phyloP scores from a whole-genome alignment of 2,888 invertebrate genomes.

The Sipha maydis region DNA sequence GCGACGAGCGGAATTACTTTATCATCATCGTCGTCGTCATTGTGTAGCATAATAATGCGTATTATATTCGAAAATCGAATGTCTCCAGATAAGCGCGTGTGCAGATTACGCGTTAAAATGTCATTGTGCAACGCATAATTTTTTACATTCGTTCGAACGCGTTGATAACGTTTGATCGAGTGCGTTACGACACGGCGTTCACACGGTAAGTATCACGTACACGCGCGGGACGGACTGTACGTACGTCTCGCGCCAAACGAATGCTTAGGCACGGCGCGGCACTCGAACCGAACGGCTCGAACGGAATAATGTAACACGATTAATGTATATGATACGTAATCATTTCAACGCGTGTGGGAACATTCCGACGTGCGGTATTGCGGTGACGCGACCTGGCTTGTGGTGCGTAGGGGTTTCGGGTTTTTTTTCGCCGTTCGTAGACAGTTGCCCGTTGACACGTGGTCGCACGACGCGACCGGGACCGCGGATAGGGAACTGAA shows the following conservation, averaged over 20 bases:
- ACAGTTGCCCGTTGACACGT: too few species aligned
- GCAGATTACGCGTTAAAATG: neutral
- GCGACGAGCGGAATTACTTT: neutral
- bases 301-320: neutral
- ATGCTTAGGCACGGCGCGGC: slow-evolving; percentile 31
- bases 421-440: too few species aligned
- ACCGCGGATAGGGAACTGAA: too few species aligned
- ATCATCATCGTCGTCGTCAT: neutral
- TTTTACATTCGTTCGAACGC: neutral
- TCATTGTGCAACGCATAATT: too few species aligned
- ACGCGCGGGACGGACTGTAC: neutral
- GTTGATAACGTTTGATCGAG: neutral
- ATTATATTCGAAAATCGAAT: neutral
- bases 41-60: too few species aligned
- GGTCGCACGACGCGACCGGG: too few species aligned
- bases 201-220: slow-evolving; percentile 58
- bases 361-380: too few species aligned
- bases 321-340: too few species aligned
- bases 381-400: too few species aligned
- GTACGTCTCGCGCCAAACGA: neutral
- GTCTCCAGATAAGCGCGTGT: slow-evolving; percentile 11
- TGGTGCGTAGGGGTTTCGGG: too few species aligned
- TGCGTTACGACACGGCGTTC: slow-evolving; percentile 12
- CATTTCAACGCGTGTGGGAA: too few species aligned
- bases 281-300: slow-evolving; percentile 9